A percentile compares a stretch with the other conserved stretches of the same genome.
These are phyloP conservation scores for Xestia sexstrigata DNA, from an alignment of 2,888 invertebrate species.

Conservation along the genomic window DNA sequence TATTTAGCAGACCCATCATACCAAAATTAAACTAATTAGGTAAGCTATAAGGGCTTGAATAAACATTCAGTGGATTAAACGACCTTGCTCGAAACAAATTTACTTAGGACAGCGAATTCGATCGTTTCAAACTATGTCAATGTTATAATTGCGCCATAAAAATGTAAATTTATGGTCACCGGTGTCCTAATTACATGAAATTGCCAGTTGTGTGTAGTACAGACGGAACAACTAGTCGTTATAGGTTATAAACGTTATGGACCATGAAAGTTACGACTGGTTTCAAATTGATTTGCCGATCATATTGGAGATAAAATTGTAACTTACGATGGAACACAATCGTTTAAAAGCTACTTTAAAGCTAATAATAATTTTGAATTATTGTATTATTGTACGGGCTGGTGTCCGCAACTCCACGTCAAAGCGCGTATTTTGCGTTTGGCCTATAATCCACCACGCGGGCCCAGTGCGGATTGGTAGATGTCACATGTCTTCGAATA, in stretches of 20 bases:
- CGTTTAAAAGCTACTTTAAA: not conserved
- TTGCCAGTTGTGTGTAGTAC: slow-evolving; percentile 39
- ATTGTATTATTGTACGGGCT: too few relatives aligned
- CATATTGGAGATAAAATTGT: slow-evolving; percentile 44
- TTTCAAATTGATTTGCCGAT: slow-evolving; percentile 41
- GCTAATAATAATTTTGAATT: not conserved
- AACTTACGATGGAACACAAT: slow-evolving; percentile 18
- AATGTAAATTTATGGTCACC: slow-evolving; percentile 53
- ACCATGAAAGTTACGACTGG: slow-evolving; percentile 33
- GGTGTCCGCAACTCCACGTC: too few relatives aligned
- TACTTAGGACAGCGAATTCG: slow-evolving; percentile 41
- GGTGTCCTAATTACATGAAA: slow-evolving; percentile 56
- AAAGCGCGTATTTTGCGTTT: too few relatives aligned
- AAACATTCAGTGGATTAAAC: slow-evolving; percentile 21
- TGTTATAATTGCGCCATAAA: slow-evolving; percentile 49
- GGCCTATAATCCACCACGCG: too few relatives aligned
- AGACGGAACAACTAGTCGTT: slow-evolving; percentile 47
- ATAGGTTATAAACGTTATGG: slow-evolving; percentile 51
- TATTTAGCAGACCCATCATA: not conserved
- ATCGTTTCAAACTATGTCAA: slow-evolving; percentile 54
- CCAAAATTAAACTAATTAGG: slow-evolving; percentile 16
- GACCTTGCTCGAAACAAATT: slow-evolving; percentile 37
- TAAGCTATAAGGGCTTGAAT: slow-evolving; percentile 6
- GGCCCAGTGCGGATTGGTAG: too few relatives aligned
- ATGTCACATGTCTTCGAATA: too few relatives aligned